These are phyloP conservation scores for Holacanthella duospinosa DNA, from an alignment of 2,888 invertebrate species.

Conservation along the genomic window DNA sequence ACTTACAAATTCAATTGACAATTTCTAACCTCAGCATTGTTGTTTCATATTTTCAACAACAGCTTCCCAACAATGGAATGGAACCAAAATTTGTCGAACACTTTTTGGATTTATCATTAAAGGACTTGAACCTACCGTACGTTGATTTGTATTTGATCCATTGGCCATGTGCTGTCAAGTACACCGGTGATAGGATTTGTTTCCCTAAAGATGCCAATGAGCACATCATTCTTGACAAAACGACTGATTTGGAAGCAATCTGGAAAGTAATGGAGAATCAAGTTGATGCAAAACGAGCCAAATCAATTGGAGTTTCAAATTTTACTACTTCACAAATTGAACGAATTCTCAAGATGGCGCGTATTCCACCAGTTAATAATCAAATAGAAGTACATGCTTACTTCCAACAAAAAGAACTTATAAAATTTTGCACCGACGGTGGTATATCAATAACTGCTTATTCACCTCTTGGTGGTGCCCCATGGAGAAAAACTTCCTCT, in stretches of 20 bases:
- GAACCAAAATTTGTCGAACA: constrained; percentile 55
- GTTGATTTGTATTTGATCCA: constrained; percentile 75
- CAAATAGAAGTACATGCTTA: constrained; percentile 63
- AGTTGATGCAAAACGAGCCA: constrained; percentile 56
- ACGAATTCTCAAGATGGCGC: constrained; percentile 48
- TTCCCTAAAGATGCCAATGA: constrained; percentile 22
- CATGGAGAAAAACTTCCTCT: constrained; percentile 4
- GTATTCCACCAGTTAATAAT: constrained; percentile 53
- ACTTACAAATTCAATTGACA: neutral
- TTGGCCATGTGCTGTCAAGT: constrained; percentile 58
- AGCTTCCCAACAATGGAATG: constrained; percentile 56
- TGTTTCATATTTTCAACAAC: no score
- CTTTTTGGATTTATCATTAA: constrained; percentile 57
- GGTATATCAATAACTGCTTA: constrained; percentile 1
- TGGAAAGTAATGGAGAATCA: constrained; percentile 60
- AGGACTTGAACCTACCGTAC: constrained; percentile 61
- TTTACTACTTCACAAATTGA: constrained; percentile 64
- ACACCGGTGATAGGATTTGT: constrained; percentile 52
- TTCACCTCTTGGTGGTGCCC: constrained; percentile 4
- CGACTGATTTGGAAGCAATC: constrained; percentile 53
- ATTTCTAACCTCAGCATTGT: no score
- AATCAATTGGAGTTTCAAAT: constrained; percentile 76
- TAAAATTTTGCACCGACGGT: constrained; percentile 51
- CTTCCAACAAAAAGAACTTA: constrained; percentile 58
- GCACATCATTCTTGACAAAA: constrained; percentile 18